Conservation (phyloP, 2,888 invertebrate species). For the Aspidapion aeneum region DNA sequence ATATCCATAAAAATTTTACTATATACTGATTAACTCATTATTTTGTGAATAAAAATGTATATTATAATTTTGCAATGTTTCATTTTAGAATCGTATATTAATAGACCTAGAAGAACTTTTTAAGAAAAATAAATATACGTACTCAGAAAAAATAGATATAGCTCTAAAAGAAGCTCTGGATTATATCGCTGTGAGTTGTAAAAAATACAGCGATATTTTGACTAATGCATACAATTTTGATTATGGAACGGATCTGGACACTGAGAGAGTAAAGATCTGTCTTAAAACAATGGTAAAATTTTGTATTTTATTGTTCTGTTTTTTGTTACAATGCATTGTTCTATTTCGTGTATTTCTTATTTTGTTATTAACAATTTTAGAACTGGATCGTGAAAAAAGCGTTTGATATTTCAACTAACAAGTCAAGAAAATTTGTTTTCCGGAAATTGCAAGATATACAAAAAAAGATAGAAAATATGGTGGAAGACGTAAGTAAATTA, state of each 20-base stretch:
- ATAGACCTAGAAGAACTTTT: slow-evolving; percentile 43
- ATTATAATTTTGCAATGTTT: not conserved
- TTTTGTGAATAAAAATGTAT: too few relatives aligned
- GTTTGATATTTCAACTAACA: slow-evolving; percentile 28
- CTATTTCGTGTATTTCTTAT: slow-evolving; percentile 5
- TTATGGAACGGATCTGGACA: slow-evolving; percentile 38
- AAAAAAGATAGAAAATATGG: slow-evolving; percentile 32
- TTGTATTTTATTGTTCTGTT: too few relatives aligned
- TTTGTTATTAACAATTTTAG: slow-evolving; percentile 23
- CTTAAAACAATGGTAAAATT: slow-evolving; percentile 39
- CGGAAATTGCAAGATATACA: slow-evolving; percentile 35
- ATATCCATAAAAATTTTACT: too few relatives aligned
- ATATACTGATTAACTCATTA: too few relatives aligned
- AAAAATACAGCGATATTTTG: slow-evolving; percentile 45
- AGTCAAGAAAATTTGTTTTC: slow-evolving; percentile 36
- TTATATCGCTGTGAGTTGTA: slow-evolving; percentile 37
- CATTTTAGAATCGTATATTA: slow-evolving; percentile 42
- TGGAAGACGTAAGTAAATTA: slow-evolving; percentile 36
- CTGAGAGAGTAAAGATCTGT: slow-evolving; percentile 34
- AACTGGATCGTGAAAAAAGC: slow-evolving; percentile 29
- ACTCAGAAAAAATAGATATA: slow-evolving; percentile 31
- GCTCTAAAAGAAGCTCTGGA: slow-evolving; percentile 15
- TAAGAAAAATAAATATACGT: slow-evolving; percentile 32
- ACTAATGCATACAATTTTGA: slow-evolving; percentile 30
- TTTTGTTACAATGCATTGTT: too few relatives aligned